A percentile compares a stretch with the other conserved stretches of the same genome.
Evolutionary conservation across 2,888 invertebrate species (phyloP).

Genomic region (Troides oblongomaculatus): DNA sequence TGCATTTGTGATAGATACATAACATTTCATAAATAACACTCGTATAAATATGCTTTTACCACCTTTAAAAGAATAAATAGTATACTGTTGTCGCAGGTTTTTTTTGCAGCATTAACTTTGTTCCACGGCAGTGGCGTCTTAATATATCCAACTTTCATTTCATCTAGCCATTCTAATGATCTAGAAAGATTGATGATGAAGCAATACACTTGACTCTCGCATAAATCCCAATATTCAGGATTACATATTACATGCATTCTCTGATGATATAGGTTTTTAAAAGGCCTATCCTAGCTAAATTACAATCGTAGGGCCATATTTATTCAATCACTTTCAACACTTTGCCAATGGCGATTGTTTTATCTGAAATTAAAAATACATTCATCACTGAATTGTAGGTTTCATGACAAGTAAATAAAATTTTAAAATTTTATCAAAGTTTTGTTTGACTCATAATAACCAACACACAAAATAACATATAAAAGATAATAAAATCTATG

Average conservation of each 20-base stretch:
- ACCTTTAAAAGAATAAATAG: slow-evolving; percentile 19
- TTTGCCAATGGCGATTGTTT: slow-evolving; percentile 97
- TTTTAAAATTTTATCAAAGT: no score
- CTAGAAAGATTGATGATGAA: slow-evolving; percentile 49
- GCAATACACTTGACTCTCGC: slow-evolving; percentile 67
- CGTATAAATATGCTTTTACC: slow-evolving; percentile 26
- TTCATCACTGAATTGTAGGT: neutral
- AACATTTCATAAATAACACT: slow-evolving; percentile 27
- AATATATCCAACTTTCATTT: slow-evolving; percentile 42
- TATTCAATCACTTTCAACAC: slow-evolving; percentile 97
- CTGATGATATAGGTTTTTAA: slow-evolving; percentile 74
- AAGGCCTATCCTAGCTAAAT: slow-evolving; percentile 79
- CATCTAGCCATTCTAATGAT: slow-evolving; percentile 65
- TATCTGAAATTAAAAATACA: slow-evolving; percentile 61
- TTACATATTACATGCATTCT: slow-evolving; percentile 67
- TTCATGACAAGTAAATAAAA: no score
- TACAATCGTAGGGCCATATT: slow-evolving; percentile 77
- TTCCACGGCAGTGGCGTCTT: slow-evolving; percentile 46
- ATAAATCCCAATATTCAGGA: slow-evolving; percentile 65
- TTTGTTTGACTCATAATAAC: neutral
- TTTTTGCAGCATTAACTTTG: slow-evolving; percentile 32
- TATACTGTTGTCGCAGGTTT: slow-evolving; percentile 29
- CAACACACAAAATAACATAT: neutral
- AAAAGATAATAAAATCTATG: no score
- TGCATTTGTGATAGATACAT: slow-evolving; percentile 14